Evolutionary conservation across 2,113 vertebrate genomes (phyloP).

Genomic region (Onychostruthus taczanowskii): DNA sequence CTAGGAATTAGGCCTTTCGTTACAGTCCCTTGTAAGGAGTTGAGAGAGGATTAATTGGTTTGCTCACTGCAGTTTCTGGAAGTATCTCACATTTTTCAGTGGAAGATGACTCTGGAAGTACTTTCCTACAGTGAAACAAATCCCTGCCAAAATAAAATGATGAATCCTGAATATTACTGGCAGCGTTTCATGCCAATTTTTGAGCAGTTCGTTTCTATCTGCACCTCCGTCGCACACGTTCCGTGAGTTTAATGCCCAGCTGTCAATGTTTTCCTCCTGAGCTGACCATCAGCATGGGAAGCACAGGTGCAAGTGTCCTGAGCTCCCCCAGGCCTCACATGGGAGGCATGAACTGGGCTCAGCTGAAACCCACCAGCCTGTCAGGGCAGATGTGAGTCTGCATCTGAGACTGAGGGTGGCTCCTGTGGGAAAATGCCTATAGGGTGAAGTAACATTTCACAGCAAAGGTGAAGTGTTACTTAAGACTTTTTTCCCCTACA

Average conservation of each 20-base stretch:
- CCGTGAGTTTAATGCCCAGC: not conserved
- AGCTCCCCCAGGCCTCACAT: not conserved
- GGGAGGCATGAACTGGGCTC: accelerated
- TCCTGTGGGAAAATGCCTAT: not conserved
- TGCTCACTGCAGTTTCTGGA: conserved; percentile 60
- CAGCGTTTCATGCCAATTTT: conserved; percentile 48
- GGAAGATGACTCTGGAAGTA: conserved; percentile 61
- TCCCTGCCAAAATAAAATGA: conserved; percentile 66
- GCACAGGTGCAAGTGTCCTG: not conserved
- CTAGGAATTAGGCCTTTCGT: conserved; percentile 56
- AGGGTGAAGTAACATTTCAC: not conserved
- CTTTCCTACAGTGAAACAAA: conserved; percentile 63
- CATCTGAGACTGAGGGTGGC: not conserved
- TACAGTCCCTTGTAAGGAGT: conserved; percentile 58
- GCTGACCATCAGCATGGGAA: not conserved
- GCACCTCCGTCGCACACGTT: not conserved
- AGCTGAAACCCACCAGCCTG: not conserved
- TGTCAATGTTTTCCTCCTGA: conserved; percentile 12
- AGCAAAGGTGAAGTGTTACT: not conserved
- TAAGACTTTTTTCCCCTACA: not conserved
- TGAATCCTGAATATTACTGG: conserved; percentile 62
- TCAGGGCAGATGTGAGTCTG: not conserved
- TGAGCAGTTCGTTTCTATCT: not conserved
- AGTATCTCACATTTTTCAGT: conserved; percentile 60
- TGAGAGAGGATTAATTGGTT: conserved; percentile 65